Evolutionary conservation across 2,888 invertebrate genomes (phyloP), one percentile per base, ranked within the genome.

Genomic region (Callyntrura sp.): DNA sequence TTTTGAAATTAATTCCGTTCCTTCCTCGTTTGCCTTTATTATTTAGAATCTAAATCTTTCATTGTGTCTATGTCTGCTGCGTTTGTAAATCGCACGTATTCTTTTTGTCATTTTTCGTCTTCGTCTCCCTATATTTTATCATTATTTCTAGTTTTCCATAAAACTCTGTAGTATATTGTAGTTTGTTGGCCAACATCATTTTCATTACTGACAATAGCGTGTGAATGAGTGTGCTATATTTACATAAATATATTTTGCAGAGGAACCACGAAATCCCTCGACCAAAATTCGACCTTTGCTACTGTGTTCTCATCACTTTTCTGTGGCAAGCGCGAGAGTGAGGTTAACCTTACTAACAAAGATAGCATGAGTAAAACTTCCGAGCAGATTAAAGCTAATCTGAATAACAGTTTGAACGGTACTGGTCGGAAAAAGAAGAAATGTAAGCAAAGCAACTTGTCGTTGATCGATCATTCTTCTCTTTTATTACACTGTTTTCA

Each of bases 221-320:
- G 83, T 76, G 83, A n/a, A n/a, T 88, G 88, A 51, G 51, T 84
- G 84, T 55, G 76, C 78, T 76, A 84, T 51, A 51, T 65, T 88
- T 60, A 84, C 60, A 70, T n/a, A 79, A 79, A 73, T 65, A 79
- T 90, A 60, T 78, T 81, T 88, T 91, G 57, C 83, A 92, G 92
- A 88, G 91, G 91, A 85, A 92, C 92, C 73, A 86, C 92, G 55
- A 91, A 92, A 55, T 92, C 91, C 85, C 90, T 92, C 78, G 91
- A 90, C 79, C 90, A 90, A 91, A 88, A 88, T 83, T 91, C 91
- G 89, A 88, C 92, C 62, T 87, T 92, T 88, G 90, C 91, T 62
- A 88, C 88, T 86, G 91, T 91, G 65, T 92, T 91, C 85, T 92
- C 92, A 73, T 91, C 92, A 76, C 88, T 92, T 88, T 89, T 92